Conservation (phyloP, 2,113 vertebrate species). For the Promerops cafer region DNA sequence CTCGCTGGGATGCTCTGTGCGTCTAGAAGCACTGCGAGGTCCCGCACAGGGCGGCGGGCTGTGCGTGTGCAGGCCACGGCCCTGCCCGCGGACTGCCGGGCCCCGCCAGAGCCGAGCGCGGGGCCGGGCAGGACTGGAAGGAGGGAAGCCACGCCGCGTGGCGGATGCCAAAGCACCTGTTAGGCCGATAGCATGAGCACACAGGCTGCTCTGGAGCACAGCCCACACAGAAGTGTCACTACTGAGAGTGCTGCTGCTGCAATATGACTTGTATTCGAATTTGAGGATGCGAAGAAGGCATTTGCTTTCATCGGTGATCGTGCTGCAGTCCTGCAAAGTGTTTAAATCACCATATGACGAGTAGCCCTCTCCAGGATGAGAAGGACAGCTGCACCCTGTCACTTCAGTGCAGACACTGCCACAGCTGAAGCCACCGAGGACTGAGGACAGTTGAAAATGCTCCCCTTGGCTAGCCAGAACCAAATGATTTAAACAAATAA, state of each 20-base stretch:
- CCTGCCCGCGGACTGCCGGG: neutral
- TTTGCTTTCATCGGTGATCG: neutral
- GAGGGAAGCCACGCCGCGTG: rapidly evolving
- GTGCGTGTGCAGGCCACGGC: neutral
- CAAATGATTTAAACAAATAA: neutral
- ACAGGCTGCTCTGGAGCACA: rapidly evolving
- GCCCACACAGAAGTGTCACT: rapidly evolving
- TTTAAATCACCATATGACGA: rapidly evolving
- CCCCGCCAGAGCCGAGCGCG: rapidly evolving
- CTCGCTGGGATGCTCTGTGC: neutral
- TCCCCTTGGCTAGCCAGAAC: neutral
- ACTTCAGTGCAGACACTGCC: neutral
- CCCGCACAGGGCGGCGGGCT: neutral
- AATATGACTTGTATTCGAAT: neutral
- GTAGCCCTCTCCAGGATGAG: neutral
- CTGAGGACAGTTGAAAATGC: rapidly evolving
- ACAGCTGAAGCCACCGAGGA: neutral
- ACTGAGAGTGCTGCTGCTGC: neutral
- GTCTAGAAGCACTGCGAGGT: neutral
- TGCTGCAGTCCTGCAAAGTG: neutral
- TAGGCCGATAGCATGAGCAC: rapidly evolving
- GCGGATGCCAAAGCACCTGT: neutral
- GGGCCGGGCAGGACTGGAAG: rapidly evolving
- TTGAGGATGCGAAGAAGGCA: no score
- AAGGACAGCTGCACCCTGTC: rapidly evolving